These are phyloP conservation scores for Aphyosemion australe DNA, from an alignment of 2,113 vertebrate genomes.

Conservation along the genomic window DNA sequence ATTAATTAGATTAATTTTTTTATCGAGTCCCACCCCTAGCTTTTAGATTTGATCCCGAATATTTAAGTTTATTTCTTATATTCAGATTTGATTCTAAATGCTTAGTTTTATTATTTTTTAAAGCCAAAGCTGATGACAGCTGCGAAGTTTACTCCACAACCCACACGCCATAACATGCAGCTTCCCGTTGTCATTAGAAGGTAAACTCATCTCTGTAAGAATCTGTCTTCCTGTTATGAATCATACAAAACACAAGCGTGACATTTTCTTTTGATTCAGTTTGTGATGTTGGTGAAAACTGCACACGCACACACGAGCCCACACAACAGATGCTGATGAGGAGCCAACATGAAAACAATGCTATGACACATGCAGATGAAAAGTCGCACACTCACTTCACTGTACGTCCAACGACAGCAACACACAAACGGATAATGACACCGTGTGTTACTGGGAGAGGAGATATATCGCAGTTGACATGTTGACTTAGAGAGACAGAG, in stretches of 20 bases:
- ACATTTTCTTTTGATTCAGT: not conserved
- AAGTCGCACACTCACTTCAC: not conserved
- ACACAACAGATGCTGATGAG: not conserved
- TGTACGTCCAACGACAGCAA: not conserved
- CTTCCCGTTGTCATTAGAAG: not conserved
- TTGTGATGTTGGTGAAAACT: not conserved
- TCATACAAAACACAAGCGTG: not conserved
- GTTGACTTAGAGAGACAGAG: constrained; percentile 54
- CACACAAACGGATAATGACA: constrained; percentile 4
- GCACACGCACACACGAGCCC: not conserved
- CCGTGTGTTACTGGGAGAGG: not conserved
- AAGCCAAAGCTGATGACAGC: too few species aligned
- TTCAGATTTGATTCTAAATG: too few species aligned
- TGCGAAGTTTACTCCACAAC: not conserved
- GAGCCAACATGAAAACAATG: not conserved
- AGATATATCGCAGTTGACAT: constrained; percentile 34
- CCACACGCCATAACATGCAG: not conserved
- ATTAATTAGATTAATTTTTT: too few species aligned
- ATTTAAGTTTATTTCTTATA: too few species aligned
- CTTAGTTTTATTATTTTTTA: too few species aligned
- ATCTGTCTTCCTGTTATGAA: not conserved
- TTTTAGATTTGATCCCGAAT: too few species aligned
- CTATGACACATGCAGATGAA: not conserved
- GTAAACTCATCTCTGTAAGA: not conserved
- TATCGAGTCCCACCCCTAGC: too few species aligned